Percentiles rank a stretch among this genome's conserved stretches.
Conservation (phyloP, 2,888 invertebrate species). For the Scaptomyza caliginosa region DNA sequence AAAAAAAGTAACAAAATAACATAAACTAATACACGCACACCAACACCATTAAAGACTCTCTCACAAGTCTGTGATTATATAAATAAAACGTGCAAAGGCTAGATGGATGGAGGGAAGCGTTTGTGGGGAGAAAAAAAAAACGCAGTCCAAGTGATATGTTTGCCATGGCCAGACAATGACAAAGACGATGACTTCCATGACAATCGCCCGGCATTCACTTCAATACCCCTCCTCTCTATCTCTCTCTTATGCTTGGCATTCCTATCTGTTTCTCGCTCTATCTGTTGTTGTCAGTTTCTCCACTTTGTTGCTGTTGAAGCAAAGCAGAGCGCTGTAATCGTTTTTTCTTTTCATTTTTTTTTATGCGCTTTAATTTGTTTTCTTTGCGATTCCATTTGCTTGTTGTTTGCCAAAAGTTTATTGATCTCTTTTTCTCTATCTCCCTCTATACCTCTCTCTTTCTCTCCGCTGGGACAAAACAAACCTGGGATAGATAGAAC, state of each 20-base stretch:
- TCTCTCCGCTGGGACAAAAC: constrained; percentile 15
- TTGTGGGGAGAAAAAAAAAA: background rate
- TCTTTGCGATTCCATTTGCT: constrained; percentile 73
- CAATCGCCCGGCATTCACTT: constrained; percentile 51
- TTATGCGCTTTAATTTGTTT: constrained; percentile 71
- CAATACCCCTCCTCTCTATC: background rate
- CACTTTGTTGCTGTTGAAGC: constrained; percentile 26
- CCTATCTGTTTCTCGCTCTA: constrained; percentile 37
- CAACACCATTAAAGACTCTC: background rate
- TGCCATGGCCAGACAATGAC: constrained; percentile 51
- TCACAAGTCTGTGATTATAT: constrained; percentile 55
- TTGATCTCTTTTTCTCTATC: constrained; percentile 61
- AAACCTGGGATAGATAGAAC: constrained; percentile 16
- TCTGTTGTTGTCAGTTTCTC: constrained; percentile 47
- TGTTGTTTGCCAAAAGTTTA: constrained; percentile 78
- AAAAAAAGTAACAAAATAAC: constrained; percentile 18
- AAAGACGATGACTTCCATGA: constrained; percentile 47
- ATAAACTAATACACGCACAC: constrained; percentile 7
- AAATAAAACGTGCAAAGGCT: constrained; percentile 28
- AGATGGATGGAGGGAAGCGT: background rate
- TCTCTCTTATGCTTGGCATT: constrained; percentile 13
- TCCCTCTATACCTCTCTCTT: constrained; percentile 21
- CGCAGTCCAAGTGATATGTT: constrained; percentile 49
- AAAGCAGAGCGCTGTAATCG: constrained; percentile 61
- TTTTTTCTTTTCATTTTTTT: constrained; percentile 38